phyloP scores from a whole-genome alignment of 2,113 vertebrate genomes.

The Mesembrinibis cayennensis region DNA sequence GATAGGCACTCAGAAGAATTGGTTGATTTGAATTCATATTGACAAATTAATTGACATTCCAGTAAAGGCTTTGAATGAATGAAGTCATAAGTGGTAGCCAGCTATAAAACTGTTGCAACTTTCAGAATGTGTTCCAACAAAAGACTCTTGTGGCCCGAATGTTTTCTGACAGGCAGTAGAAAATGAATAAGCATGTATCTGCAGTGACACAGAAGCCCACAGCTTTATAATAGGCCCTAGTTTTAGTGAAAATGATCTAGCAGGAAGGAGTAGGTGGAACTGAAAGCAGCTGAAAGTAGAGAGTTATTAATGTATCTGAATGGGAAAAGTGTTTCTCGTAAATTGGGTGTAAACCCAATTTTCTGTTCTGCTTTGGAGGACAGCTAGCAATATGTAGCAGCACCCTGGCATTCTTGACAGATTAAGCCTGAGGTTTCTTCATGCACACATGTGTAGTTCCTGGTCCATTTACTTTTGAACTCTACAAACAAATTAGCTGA shows the following conservation, averaged over 20 bases:
- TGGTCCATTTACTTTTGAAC: neutral
- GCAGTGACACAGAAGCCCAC: slow-evolving; percentile 3
- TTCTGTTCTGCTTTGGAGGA: neutral
- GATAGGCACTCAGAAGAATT: neutral
- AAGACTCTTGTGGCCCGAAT: slow-evolving; percentile 15
- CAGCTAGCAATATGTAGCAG: neutral
- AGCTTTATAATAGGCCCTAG: slow-evolving; percentile 1
- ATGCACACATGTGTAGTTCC: neutral
- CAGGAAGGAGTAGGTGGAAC: slow-evolving; percentile 56
- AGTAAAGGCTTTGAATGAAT: slow-evolving; percentile 19
- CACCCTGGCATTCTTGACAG: neutral
- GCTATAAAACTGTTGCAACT: slow-evolving; percentile 2
- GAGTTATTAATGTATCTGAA: slow-evolving; percentile 4
- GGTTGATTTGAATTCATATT: slow-evolving; percentile 27
- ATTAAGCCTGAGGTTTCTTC: neutral
- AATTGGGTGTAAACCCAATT: neutral
- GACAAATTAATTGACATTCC: slow-evolving; percentile 41
- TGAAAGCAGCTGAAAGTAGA: neutral
- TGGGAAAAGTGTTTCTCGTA: neutral
- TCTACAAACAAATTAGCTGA: neutral
- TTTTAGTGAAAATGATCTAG: slow-evolving; percentile 15
- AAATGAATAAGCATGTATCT: slow-evolving; percentile 13
- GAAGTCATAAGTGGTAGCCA: slow-evolving; percentile 36
- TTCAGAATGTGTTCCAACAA: slow-evolving; percentile 35
- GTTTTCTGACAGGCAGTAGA: slow-evolving; percentile 33